Conservation (phyloP, 1,140 invertebrate genomes). For the Littorina saxatilis region DNA sequence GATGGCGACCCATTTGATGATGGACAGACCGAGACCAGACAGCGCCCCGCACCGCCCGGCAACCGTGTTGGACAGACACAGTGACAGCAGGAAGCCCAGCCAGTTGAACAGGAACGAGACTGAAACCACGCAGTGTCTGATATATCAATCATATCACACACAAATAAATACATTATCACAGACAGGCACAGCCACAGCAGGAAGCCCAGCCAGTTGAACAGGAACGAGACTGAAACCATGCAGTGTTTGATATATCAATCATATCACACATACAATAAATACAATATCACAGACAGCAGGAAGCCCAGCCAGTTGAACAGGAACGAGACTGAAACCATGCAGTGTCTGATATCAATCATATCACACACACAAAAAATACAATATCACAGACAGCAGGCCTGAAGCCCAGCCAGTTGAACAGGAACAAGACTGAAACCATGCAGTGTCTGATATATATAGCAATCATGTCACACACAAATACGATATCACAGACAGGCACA, state of each 20-base stretch:
- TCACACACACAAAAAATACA: too few relatives aligned
- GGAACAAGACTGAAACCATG: too few relatives aligned
- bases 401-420: too few relatives aligned
- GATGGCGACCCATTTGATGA: conserved; percentile 96
- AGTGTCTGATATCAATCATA: too few relatives aligned
- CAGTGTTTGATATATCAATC: background rate
- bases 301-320: conserved; percentile 98
- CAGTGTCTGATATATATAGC: too few relatives aligned
- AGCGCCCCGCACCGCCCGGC: conserved; percentile 94
- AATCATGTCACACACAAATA: too few relatives aligned
- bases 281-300: conserved; percentile 89
- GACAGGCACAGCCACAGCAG: conserved; percentile 93
- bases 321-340: conserved; percentile 84
- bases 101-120: conserved; percentile 94
- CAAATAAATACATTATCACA: background rate
- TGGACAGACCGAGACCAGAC: conserved; percentile 92
- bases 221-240: conserved; percentile 81
- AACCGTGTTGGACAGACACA: conserved; percentile 95
- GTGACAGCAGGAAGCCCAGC: conserved; percentile 93
- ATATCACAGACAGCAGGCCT: too few relatives aligned
- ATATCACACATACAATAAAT: too few relatives aligned
- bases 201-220: conserved; percentile 97
- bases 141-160: background rate
- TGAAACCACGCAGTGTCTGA: too few relatives aligned
- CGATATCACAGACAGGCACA: too few relatives aligned